Evolutionary conservation across 2,113 vertebrate genomes (phyloP), one percentile per base, ranked within the genome.

Genomic region (Okapia johnstoni): DNA sequence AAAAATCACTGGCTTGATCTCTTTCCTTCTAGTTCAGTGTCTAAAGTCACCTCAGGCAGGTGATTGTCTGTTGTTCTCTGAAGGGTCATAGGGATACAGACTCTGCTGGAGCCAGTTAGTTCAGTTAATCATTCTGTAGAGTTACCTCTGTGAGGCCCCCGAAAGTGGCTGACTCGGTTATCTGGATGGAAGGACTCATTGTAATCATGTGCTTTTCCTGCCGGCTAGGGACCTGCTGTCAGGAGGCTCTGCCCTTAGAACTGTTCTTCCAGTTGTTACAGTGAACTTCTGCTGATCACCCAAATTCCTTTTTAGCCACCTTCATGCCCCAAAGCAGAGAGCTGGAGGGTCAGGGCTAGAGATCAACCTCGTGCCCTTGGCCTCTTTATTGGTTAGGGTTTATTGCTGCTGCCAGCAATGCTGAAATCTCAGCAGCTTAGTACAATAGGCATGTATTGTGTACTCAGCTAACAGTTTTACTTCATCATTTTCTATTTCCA

Each of bases 111-210:
- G 73, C 61, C 80, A 40, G 77, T 88, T 85, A 91, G 0, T 94
- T 91, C 79, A 55, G 94, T 96, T 96, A 97, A 97, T 94, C 96
- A 97, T 95, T 96, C 90, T 85, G 46, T 83, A 94, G 60, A 85
- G 70, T 96, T 91, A 76, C 92, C 90, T 88, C 26, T 66, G 21
- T 14, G 83, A 88, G 58, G 54, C 81, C 61, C 28, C 36, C 1
- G 0, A 76, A 66, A 93, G 66, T 33, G 46, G 52, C 84, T 83
- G 85, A 80, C 70, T 96, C 90, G 13, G 26, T 93, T 95, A 73
- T 95, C 52, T 88, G 43, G 57, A 46, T 60, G 86, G 93, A 87
- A 92, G 46, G 58, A 85, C 84, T 97, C 85, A 84, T 96, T 80
- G 63, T 85, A 61, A 48, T 97, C 88, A 90, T 48, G 92, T 88